Conservation (phyloP, 2,888 invertebrate genomes). For the Nomada fabriciana region DNA sequence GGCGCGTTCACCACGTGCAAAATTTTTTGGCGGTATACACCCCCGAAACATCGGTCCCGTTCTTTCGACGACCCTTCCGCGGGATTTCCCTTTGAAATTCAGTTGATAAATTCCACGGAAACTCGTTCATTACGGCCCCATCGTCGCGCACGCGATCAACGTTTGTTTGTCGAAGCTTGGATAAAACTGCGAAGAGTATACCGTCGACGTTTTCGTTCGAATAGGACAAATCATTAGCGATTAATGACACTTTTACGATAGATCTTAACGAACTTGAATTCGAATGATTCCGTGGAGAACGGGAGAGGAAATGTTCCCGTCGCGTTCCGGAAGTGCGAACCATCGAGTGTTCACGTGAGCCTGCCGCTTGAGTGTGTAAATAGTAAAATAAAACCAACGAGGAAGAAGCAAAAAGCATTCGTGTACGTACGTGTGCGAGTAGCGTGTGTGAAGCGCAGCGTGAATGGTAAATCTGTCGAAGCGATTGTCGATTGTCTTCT, state of each 20-base stretch:
- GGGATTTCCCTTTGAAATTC: background rate
- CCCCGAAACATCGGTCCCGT: background rate
- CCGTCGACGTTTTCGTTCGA: background rate
- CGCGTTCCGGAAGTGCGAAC: conserved; percentile 61
- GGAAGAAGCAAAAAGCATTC: conserved; percentile 40
- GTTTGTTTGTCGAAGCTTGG: background rate
- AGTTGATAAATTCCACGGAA: conserved; percentile 5
- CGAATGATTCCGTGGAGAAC: background rate
- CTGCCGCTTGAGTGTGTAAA: conserved; percentile 77
- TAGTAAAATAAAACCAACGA: conserved; percentile 67
- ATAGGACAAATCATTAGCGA: background rate
- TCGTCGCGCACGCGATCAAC: background rate
- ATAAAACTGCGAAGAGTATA: conserved; percentile 2
- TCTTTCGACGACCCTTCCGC: background rate
- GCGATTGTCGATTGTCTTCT: conserved; percentile 41
- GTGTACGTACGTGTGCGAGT: conserved; percentile 60
- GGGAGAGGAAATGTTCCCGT: conserved; percentile 53
- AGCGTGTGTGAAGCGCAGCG: conserved; percentile 48
- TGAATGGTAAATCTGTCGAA: conserved; percentile 34
- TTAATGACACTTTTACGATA: too few species aligned
- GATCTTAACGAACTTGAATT: too few species aligned
- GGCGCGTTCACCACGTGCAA: background rate
- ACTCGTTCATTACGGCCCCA: background rate
- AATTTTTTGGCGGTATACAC: background rate
- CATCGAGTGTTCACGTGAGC: conserved; percentile 71